Evolutionary conservation across 2,888 invertebrate genomes (phyloP), one percentile per base, ranked within the genome.

Genomic region (Troglohyphantes excavatus): DNA sequence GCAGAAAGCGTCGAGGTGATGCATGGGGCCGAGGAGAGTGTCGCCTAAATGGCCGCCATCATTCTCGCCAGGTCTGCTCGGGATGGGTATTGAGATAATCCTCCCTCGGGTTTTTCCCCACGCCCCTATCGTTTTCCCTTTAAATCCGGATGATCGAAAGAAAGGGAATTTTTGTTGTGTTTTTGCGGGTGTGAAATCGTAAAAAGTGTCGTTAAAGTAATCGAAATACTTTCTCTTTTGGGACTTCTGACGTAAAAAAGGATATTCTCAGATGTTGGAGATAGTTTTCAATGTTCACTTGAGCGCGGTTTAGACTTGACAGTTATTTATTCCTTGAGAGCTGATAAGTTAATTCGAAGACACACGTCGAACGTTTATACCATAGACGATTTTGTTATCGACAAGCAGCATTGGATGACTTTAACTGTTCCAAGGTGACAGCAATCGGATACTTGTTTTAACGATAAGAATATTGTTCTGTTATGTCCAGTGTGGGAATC

Each of bases 41-140:
- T 65, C 59, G 53, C 53, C 29, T 79, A 81, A 81, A 81, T 81
- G 33, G 81, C 81, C 53, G 21, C 33, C 46, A 81, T 81, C 46
- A 43, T 68, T 81, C 81, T 81, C 70, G 17, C 53, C 13, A 21
- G 21, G 81, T 29, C 29, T 59, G 68, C 33, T 29, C 29, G n/a
- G 53, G 81, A 81, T 59, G 59, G 68, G 27, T 21, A 39, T 33
- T 27, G 33, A 68, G 81, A 68, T 81, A 81, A 81, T 81, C 81
- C 70, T 68, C 27, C 73, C 46, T 43, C 23, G n/a, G 27, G 23
- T 79, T 67, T 67, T 63, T 67, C 33, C 76, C 61, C 61, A 29
- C 76, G 27, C 53, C 53, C 53, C 65, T 29, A n/a, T 29, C 26
- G 21, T 65, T 70, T 70, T 29, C 70, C 53, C 53, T 53, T n/a